phyloP scores from a whole-genome alignment of 2,797 vertebrate genomes.

The Cuniculus paca region DNA sequence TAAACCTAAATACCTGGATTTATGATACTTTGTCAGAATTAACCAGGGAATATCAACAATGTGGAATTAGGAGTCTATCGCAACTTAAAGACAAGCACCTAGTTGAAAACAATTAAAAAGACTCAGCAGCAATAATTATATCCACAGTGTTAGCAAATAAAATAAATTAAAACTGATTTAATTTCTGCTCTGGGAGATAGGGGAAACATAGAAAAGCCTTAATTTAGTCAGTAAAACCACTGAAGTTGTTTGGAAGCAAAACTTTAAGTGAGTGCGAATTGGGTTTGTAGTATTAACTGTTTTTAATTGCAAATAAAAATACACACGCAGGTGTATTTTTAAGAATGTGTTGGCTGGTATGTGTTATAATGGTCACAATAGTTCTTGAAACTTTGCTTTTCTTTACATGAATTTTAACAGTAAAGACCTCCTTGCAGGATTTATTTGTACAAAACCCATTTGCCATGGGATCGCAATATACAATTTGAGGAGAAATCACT shows the following conservation, averaged over 20 bases:
- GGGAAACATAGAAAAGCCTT: constrained; percentile 89
- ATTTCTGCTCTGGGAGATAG: constrained; percentile 91
- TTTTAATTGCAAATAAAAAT: constrained; percentile 83
- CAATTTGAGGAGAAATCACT: background rate
- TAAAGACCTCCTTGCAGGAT: background rate
- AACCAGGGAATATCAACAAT: constrained; percentile 89
- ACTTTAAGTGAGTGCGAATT: constrained; percentile 87
- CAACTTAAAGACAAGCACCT: constrained; percentile 91
- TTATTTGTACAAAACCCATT: background rate
- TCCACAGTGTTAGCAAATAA: constrained; percentile 92
- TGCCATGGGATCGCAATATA: background rate
- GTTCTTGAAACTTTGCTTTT: constrained; percentile 69
- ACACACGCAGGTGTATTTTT: constrained; percentile 78
- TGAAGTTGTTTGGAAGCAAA: constrained; percentile 88
- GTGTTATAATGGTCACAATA: constrained; percentile 67
- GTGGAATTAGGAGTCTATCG: constrained; percentile 88
- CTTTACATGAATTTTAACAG: background rate
- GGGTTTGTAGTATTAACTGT: constrained; percentile 76
- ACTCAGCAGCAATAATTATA: constrained; percentile 91
- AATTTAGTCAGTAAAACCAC: constrained; percentile 89
- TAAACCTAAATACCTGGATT: constrained; percentile 93
- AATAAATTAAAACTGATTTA: constrained; percentile 94
- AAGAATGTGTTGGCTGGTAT: constrained; percentile 65
- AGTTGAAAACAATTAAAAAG: constrained; percentile 93
- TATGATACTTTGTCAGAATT: constrained; percentile 91